Conservation (phyloP, 2,888 invertebrate species). For the Proisotoma minuta region DNA sequence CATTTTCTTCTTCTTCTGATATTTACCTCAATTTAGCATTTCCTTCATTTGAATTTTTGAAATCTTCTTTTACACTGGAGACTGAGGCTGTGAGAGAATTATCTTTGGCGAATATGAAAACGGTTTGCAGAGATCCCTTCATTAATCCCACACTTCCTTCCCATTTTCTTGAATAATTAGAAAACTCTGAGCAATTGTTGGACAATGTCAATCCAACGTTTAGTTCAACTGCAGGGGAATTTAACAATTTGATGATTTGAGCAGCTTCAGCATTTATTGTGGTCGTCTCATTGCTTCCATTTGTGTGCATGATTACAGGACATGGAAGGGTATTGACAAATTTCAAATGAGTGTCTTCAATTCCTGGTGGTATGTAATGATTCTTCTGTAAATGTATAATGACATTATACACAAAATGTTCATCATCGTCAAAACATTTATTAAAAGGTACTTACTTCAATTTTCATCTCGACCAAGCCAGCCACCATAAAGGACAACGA, state of each 20-base stretch:
- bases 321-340: constrained; percentile 63
- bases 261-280: background rate
- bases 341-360: constrained; percentile 54
- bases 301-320: background rate
- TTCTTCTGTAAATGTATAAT: constrained; percentile 14
- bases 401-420: background rate
- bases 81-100: background rate
- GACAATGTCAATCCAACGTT: background rate
- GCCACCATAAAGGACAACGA: constrained; percentile 81
- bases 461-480: constrained; percentile 70
- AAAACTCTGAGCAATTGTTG: background rate
- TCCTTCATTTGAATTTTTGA: constrained; percentile 58
- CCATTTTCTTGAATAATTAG: constrained; percentile 6
- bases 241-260: background rate
- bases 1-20: constrained; percentile 2
- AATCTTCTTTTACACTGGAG: constrained; percentile 50
- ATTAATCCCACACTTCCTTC: constrained; percentile 10
- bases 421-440: background rate
- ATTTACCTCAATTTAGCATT: constrained; percentile 58
- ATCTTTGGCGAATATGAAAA: constrained; percentile 10
- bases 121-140: constrained; percentile 11
- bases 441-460: constrained; percentile 60
- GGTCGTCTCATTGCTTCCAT: background rate
- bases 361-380: constrained; percentile 6
- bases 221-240: background rate